These are phyloP conservation scores for Varanus komodoensis DNA, from an alignment of 2,113 vertebrate species.

Conservation along the genomic window DNA sequence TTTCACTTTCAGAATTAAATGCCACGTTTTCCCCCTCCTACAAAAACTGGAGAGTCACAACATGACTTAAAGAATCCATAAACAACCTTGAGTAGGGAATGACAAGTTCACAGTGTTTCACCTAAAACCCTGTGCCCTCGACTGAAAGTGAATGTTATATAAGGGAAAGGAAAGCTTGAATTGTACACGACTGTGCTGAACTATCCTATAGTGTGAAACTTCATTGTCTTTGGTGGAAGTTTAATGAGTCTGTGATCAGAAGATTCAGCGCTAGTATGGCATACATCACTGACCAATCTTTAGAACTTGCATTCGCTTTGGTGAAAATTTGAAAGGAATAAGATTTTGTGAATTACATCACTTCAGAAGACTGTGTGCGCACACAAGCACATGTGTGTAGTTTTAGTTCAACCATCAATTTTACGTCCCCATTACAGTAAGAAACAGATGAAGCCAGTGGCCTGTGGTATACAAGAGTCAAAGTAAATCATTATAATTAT, in stretches of 20 bases:
- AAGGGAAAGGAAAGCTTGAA: not conserved
- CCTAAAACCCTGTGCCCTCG: not conserved
- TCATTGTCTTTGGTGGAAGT: not conserved
- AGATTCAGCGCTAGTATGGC: not conserved
- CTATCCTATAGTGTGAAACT: not conserved
- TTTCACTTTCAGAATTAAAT: no score
- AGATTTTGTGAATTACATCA: not conserved
- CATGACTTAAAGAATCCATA: no score
- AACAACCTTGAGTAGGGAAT: no score
- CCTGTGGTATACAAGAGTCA: not conserved
- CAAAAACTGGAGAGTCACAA: no score
- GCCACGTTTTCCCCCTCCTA: no score
- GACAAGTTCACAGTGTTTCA: not conserved
- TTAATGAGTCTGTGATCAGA: not conserved
- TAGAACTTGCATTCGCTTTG: not conserved
- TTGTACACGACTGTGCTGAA: no score
- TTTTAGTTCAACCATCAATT: not conserved
- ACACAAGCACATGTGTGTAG: no score
- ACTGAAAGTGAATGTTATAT: not conserved
- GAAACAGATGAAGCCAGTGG: constrained; percentile 16
- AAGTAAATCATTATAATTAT: constrained; percentile 33
- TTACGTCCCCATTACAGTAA: not conserved
- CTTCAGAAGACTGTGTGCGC: not conserved
- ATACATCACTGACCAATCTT: not conserved
- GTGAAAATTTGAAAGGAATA: not conserved